Conservation (phyloP, 53 echinoderm and acorn worm species). For the Patiria pectinifera region DNA sequence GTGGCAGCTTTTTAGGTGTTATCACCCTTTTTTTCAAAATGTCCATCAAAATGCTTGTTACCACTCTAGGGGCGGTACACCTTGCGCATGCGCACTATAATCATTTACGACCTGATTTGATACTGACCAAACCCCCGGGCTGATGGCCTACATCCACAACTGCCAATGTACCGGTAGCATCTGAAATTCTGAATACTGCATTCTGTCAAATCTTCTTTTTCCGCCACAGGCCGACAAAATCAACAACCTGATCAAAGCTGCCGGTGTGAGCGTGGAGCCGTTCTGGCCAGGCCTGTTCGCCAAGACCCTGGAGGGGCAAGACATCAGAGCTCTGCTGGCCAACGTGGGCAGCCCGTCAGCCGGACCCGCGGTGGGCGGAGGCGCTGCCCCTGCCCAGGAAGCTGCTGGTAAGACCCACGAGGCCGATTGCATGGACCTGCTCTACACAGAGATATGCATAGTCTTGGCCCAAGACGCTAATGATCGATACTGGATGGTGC, state of each 20-base stretch:
- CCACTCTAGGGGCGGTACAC: no score
- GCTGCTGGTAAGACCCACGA: conserved; percentile 31
- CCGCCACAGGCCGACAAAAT: conserved; percentile 86
- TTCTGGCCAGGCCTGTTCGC: conserved; percentile 99
- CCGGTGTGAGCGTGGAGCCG: conserved; percentile 85
- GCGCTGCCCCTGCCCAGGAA: conserved; percentile 9
- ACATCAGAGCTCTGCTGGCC: conserved; percentile 75
- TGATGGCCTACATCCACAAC: no score
- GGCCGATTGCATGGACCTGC: neutral
- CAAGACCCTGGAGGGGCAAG: conserved; percentile 77
- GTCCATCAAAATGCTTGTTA: no score
- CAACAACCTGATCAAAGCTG: conserved; percentile 84
- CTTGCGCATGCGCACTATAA: no score
- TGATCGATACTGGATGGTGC: no score
- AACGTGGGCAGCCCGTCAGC: conserved; percentile 85
- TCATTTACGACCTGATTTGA: no score
- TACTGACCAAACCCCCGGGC: no score
- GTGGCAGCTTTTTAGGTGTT: no score
- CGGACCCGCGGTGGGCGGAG: conserved; percentile 58
- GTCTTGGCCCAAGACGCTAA: no score
- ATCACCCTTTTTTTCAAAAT: no score
- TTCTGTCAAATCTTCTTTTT: neutral
- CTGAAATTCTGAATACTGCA: no score
- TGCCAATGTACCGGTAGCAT: no score
- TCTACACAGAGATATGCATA: neutral